phyloP scores from a whole-genome alignment of 1,140 invertebrate species.

The Drosophila melanogaster region DNA sequence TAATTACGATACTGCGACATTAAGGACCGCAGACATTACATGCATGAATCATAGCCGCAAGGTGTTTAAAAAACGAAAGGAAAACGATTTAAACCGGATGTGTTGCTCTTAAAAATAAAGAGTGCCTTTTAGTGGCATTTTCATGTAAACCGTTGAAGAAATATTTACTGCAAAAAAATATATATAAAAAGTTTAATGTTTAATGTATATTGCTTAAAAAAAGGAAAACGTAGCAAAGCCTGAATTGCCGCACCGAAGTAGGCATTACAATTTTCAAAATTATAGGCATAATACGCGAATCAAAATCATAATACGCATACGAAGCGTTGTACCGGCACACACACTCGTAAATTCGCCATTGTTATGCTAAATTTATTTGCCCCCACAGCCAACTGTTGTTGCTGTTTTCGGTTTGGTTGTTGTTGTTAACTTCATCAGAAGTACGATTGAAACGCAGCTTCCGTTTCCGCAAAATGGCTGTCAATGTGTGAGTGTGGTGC shows the following conservation, averaged over 20 bases:
- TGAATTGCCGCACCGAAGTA: not conserved
- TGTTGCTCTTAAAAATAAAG: not conserved
- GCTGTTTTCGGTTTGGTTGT: conserved; percentile 13
- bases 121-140: not conserved
- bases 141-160: too few species aligned
- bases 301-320: conserved; percentile 57
- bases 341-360: conserved; percentile 61
- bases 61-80: conserved; percentile 13
- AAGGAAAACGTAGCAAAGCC: not conserved
- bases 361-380: conserved; percentile 79
- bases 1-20: conserved; percentile 80
- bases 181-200: too few species aligned
- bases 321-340: conserved; percentile 14
- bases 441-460: conserved; percentile 73
- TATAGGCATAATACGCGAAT: conserved; percentile 59
- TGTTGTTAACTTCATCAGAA: conserved; percentile 72
- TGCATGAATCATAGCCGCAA: conserved; percentile 48
- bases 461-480: conserved; percentile 69
- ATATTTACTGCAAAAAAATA: too few species aligned
- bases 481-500: conserved; percentile 19
- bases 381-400: conserved; percentile 46
- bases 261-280: conserved; percentile 48
- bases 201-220: too few species aligned
- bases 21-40: conserved; percentile 63
- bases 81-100: not conserved